Conservation (phyloP, 2,888 invertebrate genomes). For the Belgica antarctica region DNA sequence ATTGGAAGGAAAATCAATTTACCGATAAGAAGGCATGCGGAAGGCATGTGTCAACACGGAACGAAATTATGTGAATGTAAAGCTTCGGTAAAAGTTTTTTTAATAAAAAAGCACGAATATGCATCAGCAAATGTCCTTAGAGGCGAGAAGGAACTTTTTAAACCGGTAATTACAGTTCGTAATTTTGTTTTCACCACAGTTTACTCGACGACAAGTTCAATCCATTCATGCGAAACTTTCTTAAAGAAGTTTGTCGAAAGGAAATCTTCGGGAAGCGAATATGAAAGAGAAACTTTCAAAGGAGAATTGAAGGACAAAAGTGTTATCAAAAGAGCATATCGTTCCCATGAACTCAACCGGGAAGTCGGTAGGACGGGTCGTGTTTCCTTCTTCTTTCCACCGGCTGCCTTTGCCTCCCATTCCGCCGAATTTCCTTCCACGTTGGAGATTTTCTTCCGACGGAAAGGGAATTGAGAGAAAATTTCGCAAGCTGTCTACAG, state of each 20-base stretch:
- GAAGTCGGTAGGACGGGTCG: neutral
- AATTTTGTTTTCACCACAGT: no score
- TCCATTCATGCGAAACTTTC: neutral
- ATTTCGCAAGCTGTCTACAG: no score
- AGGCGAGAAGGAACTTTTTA: no score
- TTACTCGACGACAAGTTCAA: no score
- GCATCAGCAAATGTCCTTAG: no score
- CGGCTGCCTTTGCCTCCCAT: neutral
- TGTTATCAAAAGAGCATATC: neutral
- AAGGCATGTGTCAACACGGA: no score
- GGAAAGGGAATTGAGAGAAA: neutral
- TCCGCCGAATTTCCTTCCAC: neutral
- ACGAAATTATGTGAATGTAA: no score
- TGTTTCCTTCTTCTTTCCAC: neutral
- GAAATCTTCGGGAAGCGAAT: neutral
- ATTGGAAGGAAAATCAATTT: no score
- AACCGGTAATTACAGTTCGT: no score
- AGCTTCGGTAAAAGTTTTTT: no score
- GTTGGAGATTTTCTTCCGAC: neutral
- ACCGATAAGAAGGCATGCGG: no score
- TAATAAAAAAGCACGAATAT: no score
- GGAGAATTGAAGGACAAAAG: constrained; percentile 5
- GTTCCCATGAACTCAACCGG: neutral
- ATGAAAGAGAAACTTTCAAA: neutral
- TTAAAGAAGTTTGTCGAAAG: neutral